A percentile compares a stretch with the other conserved stretches of the same genome.
Evolutionary conservation across 2,888 invertebrate species (phyloP).

Genomic region (Drepanosiphum platanoidis): DNA sequence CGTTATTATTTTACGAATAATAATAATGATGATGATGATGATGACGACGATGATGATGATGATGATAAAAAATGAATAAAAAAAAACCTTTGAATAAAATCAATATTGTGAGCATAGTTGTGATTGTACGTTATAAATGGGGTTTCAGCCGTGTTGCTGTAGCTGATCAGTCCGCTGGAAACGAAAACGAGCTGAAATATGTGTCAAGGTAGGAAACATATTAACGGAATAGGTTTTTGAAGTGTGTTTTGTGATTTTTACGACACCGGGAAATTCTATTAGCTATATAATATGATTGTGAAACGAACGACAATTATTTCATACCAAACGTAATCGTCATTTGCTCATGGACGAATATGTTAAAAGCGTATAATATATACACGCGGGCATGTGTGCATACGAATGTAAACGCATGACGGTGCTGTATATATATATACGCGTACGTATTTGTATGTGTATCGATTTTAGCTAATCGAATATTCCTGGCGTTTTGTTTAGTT

Average conservation of each 20-base stretch:
- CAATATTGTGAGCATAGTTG: constrained; percentile 60
- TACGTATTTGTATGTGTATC: background rate
- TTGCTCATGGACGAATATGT: background rate
- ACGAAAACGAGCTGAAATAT: constrained; percentile 62
- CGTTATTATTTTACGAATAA: background rate
- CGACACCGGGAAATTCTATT: constrained; percentile 50
- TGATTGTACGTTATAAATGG: constrained; percentile 61
- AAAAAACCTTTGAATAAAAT: constrained; percentile 26
- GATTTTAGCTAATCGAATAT: constrained; percentile 59
- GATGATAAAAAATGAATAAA: background rate
- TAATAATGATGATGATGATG: no score
- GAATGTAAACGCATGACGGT: background rate
- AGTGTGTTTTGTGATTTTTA: constrained; percentile 59
- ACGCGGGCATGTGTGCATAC: background rate
- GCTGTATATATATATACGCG: background rate
- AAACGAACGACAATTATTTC: background rate
- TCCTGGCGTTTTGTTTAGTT: constrained; percentile 51
- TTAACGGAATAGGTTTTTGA: constrained; percentile 57
- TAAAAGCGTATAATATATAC: constrained; percentile 11
- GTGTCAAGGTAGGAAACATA: constrained; percentile 61
- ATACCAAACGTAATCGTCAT: background rate
- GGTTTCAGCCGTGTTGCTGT: constrained; percentile 62
- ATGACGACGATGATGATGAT: no score
- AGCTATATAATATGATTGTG: constrained; percentile 32
- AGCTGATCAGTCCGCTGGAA: constrained; percentile 61